Evolutionary conservation across 2,113 vertebrate species (phyloP).

Genomic region (Himantopus leucocephalus): DNA sequence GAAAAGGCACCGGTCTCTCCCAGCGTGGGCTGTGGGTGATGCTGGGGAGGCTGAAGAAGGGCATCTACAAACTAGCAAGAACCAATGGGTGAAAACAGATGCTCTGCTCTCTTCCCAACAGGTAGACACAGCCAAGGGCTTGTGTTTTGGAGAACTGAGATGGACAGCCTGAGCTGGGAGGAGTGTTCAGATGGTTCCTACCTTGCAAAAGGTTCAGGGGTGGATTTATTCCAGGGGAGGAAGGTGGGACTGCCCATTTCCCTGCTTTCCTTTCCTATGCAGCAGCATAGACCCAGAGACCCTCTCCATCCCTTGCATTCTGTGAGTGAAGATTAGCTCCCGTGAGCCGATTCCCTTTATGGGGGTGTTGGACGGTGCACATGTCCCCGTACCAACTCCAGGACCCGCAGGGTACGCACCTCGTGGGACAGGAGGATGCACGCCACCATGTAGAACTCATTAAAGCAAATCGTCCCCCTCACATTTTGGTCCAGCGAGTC

Average conservation of each 20-base stretch:
- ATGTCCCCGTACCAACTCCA: neutral
- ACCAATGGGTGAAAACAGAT: neutral
- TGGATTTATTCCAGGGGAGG: neutral
- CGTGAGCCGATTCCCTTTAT: neutral
- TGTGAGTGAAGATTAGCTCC: neutral
- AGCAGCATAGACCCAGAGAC: neutral
- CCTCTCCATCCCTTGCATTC: neutral
- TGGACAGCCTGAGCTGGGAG: neutral
- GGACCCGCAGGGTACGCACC: neutral
- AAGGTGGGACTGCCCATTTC: neutral
- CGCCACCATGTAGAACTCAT: constrained; percentile 49
- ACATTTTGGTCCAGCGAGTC: constrained; percentile 38
- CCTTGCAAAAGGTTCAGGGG: neutral
- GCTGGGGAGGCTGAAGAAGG: neutral
- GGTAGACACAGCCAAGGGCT: neutral
- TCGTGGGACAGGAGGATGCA: constrained; percentile 63
- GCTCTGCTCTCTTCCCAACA: neutral
- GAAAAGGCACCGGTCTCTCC: neutral
- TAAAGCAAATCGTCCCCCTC: constrained; percentile 45
- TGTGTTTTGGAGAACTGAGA: neutral
- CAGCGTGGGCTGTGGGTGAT: neutral
- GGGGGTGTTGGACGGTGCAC: neutral
- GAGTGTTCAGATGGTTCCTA: neutral
- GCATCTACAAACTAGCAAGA: neutral
- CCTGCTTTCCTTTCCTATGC: neutral